These are phyloP conservation scores for Thelaira solivaga DNA, from an alignment of 2,888 invertebrate genomes.

Conservation along the genomic window DNA sequence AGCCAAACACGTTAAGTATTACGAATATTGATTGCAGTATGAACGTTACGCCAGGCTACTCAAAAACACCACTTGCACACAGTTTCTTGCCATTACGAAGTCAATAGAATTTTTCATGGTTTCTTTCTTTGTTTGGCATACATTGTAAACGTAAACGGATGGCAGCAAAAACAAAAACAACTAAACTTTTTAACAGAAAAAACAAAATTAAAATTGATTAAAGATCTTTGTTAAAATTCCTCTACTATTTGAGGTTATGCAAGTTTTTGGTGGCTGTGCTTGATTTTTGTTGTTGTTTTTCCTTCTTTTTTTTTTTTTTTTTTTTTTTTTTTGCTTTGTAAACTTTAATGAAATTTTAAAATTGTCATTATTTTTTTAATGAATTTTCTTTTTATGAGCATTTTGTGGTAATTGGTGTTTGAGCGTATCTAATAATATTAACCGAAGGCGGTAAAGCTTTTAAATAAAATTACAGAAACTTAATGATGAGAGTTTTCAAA, in stretches of 20 bases:
- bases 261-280: slow-evolving; percentile 46
- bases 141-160: slow-evolving; percentile 46
- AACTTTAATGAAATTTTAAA: slow-evolving; percentile 54
- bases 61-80: slow-evolving; percentile 30
- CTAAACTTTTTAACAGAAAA: neutral
- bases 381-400: slow-evolving; percentile 55
- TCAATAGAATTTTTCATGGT: slow-evolving; percentile 61
- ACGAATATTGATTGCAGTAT: slow-evolving; percentile 15
- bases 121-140: slow-evolving; percentile 59
- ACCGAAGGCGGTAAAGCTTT: neutral
- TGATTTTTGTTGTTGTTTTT: neutral
- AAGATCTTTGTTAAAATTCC: slow-evolving; percentile 63
- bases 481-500: slow-evolving; percentile 24
- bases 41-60: slow-evolving; percentile 14
- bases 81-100: slow-evolving; percentile 50
- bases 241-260: slow-evolving; percentile 56
- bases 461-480: neutral
- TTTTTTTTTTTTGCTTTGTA: neutral
- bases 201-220: slow-evolving; percentile 59
- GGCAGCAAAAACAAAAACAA: neutral
- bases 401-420: slow-evolving; percentile 45
- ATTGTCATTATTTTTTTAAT: slow-evolving; percentile 59
- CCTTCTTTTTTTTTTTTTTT: neutral
- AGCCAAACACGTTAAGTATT: neutral
- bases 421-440: neutral